Base-by-base conservation (phyloP, 2,888 invertebrate genomes). In the Tineola bisselliella region DNA sequence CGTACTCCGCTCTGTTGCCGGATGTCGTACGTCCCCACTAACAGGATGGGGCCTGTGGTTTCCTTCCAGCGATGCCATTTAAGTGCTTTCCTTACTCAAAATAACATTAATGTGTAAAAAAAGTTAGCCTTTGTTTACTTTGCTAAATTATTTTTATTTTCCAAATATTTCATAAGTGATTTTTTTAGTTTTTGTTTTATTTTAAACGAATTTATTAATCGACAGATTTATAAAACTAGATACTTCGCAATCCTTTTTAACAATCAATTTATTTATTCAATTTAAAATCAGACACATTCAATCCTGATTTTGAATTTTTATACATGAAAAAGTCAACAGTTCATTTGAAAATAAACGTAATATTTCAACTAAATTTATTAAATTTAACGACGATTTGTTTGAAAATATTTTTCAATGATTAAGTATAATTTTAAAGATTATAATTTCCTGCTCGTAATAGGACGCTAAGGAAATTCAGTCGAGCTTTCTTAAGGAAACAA, bases 1-100 rank as follows among this genome's bases (percentile, higher is more conserved):
- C 38, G 38, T 38, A 6, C 38, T 38, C 48, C 48, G 19, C 25
- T 54, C 25, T 54, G 54, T 54, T 12, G 12, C 54, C 58, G 58
- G 58, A 58, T 33, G 58, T 58, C 58, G 63, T 63, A 63, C 62
- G 44, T 64, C 63, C 58, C 63, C 63, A 61, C 60, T 63, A 62
- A 63, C 72, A 69, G 73, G 75, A 74, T 69, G 71, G 63, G 68
- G 69, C 62, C 66, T 74, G 76, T 63, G 74, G 74, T 72, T 69
- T 65, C 64, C 63, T 62, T 63, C 63, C 56, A 56, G 33, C 33
- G 58, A 58, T 58, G 19, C 58, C 58, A 58, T 58, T 33, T 58
- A 58, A 58, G 58, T 58, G 58, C 58, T 33, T 33, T 33, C 17
- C 33, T 31, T 33, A 58, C 54, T 54, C 54, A 54, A 54, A 54